Evolutionary conservation across 2,888 invertebrate species (phyloP).

Genomic region (Plemyria rubiginata): DNA sequence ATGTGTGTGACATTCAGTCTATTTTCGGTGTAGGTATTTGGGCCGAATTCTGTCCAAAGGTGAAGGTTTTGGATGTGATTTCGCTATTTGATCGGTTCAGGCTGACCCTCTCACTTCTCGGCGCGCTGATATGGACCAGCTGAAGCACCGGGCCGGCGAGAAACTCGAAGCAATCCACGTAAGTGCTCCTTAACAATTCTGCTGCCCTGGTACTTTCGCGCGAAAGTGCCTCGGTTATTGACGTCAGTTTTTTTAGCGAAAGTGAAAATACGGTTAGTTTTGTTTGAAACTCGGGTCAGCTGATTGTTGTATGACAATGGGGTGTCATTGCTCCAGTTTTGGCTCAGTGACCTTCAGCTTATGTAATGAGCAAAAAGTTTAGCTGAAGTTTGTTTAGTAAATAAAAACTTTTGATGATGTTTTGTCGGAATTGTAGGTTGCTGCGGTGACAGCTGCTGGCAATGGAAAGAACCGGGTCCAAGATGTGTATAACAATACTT

Average conservation of each 20-base stretch:
- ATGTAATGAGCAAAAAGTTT: slow-evolving; percentile 54
- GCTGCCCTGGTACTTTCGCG: slow-evolving; percentile 61
- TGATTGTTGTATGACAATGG: slow-evolving; percentile 53
- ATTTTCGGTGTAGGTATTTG: slow-evolving; percentile 76
- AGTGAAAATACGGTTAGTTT: slow-evolving; percentile 36
- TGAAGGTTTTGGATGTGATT: slow-evolving; percentile 74
- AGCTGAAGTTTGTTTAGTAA: slow-evolving; percentile 18
- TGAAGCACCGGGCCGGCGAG: slow-evolving; percentile 76
- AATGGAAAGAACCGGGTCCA: slow-evolving; percentile 64
- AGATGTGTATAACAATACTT: slow-evolving; percentile 62
- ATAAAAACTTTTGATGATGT: slow-evolving; percentile 7
- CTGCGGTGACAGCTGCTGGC: slow-evolving; percentile 71
- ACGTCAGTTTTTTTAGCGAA: slow-evolving; percentile 47
- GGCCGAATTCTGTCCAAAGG: slow-evolving; percentile 79
- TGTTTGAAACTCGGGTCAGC: slow-evolving; percentile 16
- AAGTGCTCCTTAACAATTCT: slow-evolving; percentile 60
- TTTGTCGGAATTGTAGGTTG: slow-evolving; percentile 53
- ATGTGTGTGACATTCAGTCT: slow-evolving; percentile 65
- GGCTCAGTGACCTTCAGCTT: slow-evolving; percentile 60
- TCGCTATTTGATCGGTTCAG: slow-evolving; percentile 62
- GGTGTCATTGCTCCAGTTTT: slow-evolving; percentile 56
- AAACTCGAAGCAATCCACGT: slow-evolving; percentile 79
- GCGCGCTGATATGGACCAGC: slow-evolving; percentile 74
- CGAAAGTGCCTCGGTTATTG: slow-evolving; percentile 56
- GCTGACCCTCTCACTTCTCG: slow-evolving; percentile 57